Conservation (phyloP, 2,113 vertebrate species). For the Passer montanus region DNA sequence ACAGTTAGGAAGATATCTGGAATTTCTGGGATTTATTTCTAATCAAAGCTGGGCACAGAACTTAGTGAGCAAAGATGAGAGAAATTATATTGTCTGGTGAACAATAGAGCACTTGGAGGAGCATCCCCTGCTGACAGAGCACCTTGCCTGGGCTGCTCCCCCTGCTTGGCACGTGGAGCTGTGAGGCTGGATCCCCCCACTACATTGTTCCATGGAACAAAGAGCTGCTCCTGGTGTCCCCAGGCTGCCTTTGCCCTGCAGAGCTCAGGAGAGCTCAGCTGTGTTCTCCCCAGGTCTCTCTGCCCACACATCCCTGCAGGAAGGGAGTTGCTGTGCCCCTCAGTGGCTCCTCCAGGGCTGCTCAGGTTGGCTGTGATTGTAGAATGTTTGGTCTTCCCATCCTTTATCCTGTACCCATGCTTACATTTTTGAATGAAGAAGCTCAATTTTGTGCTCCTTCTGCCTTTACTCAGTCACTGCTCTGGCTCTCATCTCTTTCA, state of each 20-base stretch:
- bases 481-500: not conserved
- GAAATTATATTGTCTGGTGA: not conserved
- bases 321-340: not conserved
- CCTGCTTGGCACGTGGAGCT: rapidly evolving
- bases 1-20: not conserved
- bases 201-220: not conserved
- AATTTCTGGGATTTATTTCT: constrained; percentile 54
- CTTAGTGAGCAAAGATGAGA: not conserved
- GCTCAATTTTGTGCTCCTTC: not conserved
- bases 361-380: not conserved
- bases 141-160: not conserved
- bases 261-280: rapidly evolving
- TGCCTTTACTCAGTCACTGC: not conserved
- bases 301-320: rapidly evolving
- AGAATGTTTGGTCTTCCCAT: not conserved
- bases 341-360: not conserved
- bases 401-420: not conserved
- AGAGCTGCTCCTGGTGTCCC: not conserved
- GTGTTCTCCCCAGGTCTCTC: not conserved
- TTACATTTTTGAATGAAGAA: not conserved
- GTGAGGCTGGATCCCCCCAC: not conserved
- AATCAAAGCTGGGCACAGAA: not conserved
- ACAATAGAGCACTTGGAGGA: not conserved
- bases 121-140: not conserved
- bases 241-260: not conserved